Evolutionary conservation across 2,797 vertebrate species (phyloP).

Genomic region (Pelochelys cantorii): DNA sequence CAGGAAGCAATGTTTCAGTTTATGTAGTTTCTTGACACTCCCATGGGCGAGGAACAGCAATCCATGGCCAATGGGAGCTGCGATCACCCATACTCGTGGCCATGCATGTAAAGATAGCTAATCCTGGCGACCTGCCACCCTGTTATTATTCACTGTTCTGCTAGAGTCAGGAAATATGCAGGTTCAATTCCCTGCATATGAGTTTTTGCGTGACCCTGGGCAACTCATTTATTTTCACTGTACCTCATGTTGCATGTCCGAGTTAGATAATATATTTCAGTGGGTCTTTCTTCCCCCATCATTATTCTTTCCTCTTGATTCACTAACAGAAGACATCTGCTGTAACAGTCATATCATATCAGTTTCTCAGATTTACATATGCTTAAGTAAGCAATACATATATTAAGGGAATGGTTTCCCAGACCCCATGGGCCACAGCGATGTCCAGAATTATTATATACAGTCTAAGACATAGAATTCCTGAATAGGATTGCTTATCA

Average conservation of each 20-base stretch:
- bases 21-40: too few relatives aligned
- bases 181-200: neutral
- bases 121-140: too few relatives aligned
- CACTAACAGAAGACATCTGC: neutral
- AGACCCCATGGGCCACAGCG: neutral
- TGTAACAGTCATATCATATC: neutral
- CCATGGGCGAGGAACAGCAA: too few relatives aligned
- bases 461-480: too few relatives aligned
- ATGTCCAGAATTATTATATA: neutral
- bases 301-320: neutral
- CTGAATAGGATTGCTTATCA: neutral
- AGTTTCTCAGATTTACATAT: neutral
- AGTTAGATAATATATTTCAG: neutral
- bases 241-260: neutral
- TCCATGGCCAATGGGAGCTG: too few relatives aligned
- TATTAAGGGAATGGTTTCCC: neutral
- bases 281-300: neutral
- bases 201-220: neutral
- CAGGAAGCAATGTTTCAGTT: too few relatives aligned
- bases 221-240: neutral
- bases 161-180: neutral
- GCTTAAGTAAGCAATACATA: neutral
- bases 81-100: too few relatives aligned
- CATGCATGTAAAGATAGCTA: too few relatives aligned
- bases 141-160: too few relatives aligned